Conservation (phyloP, 2,888 invertebrate genomes). For the Melitaea athalia region DNA sequence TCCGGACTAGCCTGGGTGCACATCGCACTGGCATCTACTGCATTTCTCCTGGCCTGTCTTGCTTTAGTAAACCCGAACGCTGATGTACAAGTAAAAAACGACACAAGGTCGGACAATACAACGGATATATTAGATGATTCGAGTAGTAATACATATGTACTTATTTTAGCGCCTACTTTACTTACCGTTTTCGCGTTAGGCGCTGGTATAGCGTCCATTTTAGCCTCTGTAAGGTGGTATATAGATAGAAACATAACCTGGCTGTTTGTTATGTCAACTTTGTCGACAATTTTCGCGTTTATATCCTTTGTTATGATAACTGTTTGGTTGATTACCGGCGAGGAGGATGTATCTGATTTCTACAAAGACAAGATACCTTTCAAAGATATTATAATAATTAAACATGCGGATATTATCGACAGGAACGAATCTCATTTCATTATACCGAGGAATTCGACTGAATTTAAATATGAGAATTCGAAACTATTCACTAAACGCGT, state of each 20-base stretch:
- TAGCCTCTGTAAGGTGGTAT: conserved; percentile 86
- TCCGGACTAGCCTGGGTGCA: conserved; percentile 85
- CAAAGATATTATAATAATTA: conserved; percentile 64
- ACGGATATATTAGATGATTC: conserved; percentile 38
- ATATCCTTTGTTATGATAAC: conserved; percentile 68
- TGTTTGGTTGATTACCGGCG: conserved; percentile 68
- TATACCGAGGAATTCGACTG: conserved; percentile 55
- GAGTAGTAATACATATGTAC: conserved; percentile 57
- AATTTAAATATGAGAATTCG: conserved; percentile 50
- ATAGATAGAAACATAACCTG: conserved; percentile 85
- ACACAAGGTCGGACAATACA: conserved; percentile 37
- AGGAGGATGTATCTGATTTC: conserved; percentile 64
- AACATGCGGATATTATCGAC: conserved; percentile 61
- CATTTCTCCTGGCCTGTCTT: conserved; percentile 81
- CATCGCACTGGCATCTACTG: conserved; percentile 82
- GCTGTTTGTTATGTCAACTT: conserved; percentile 81
- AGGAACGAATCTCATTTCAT: conserved; percentile 70
- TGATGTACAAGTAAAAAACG: conserved; percentile 35
- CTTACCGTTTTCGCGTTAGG: conserved; percentile 77
- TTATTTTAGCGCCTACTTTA: conserved; percentile 76
- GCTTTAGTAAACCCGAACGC: conserved; percentile 68
- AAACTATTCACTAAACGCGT: conserved; percentile 71
- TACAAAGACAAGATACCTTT: conserved; percentile 71
- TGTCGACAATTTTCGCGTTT: conserved; percentile 79
- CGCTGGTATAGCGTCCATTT: conserved; percentile 79